phyloP scores from a whole-genome alignment of 1,140 invertebrate genomes.

The Zaprionus gabonicus region DNA sequence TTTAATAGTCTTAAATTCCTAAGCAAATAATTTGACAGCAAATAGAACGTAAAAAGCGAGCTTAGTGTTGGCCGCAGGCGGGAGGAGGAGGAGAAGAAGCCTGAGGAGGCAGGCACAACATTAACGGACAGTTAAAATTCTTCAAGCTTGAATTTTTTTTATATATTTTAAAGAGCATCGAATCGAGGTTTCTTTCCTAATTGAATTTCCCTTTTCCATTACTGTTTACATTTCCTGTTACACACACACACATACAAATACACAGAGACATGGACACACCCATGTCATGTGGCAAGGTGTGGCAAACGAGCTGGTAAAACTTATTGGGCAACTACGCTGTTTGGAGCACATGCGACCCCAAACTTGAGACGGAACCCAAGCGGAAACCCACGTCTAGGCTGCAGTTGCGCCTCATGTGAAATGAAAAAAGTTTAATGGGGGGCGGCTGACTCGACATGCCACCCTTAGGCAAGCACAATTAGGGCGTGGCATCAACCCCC shows the following conservation, averaged over 20 bases:
- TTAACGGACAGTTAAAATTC: conserved; percentile 1
- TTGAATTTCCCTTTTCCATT: conserved; percentile 63
- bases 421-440: conserved; percentile 25
- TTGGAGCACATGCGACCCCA: conserved; percentile 16
- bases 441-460: not conserved
- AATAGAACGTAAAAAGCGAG: conserved; percentile 48
- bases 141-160: not conserved
- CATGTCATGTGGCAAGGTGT: conserved; percentile 24
- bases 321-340: conserved; percentile 36
- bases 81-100: not conserved
- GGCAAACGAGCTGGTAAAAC: conserved; percentile 28
- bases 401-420: conserved; percentile 7
- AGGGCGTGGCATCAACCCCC: conserved; percentile 19
- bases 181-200: conserved; percentile 33
- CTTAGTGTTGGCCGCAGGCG: not conserved
- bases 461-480: conserved; percentile 16
- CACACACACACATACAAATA: conserved; percentile 18
- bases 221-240: conserved; percentile 63
- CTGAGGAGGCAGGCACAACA: not conserved
- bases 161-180: not conserved
- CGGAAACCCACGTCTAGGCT: not conserved
- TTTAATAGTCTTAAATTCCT: conserved; percentile 75
- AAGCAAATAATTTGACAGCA: conserved; percentile 74
- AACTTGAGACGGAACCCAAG: not conserved
- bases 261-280: not conserved